Evolutionary conservation across 2,113 vertebrate genomes (phyloP).

Genomic region (Actenoides hombroni): DNA sequence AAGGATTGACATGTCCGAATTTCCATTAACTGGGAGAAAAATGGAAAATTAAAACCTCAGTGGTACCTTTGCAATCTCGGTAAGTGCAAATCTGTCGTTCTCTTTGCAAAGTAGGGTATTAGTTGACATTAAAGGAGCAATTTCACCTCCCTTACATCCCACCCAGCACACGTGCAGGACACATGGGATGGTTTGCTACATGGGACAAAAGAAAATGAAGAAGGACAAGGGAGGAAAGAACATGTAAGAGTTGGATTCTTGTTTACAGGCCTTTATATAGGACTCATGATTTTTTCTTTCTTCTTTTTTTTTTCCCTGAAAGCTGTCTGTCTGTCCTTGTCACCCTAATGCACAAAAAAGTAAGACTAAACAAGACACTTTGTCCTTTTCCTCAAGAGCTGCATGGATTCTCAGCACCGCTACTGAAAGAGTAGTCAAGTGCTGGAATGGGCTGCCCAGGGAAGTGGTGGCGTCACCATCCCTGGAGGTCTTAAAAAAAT

Average conservation of each 20-base stretch:
- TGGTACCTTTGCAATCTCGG: accelerated
- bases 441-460: no score
- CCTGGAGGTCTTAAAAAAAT: no score
- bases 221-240: not conserved
- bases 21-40: not conserved
- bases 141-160: not conserved
- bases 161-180: not conserved
- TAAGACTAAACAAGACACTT: not conserved
- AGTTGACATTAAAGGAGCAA: not conserved
- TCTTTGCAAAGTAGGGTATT: not conserved
- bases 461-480: no score
- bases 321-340: not conserved
- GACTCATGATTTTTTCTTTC: not conserved
- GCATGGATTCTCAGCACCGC: not conserved
- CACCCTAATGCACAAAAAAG: not conserved
- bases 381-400: not conserved
- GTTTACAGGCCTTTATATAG: not conserved
- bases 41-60: not conserved
- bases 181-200: not conserved
- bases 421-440: no score
- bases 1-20: not conserved
- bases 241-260: not conserved
- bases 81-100: not conserved
- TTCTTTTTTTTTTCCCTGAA: not conserved
- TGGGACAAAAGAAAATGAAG: not conserved